Evolutionary conservation across 2,888 invertebrate species (phyloP).

Genomic region (Lasioglossum oenotherae): DNA sequence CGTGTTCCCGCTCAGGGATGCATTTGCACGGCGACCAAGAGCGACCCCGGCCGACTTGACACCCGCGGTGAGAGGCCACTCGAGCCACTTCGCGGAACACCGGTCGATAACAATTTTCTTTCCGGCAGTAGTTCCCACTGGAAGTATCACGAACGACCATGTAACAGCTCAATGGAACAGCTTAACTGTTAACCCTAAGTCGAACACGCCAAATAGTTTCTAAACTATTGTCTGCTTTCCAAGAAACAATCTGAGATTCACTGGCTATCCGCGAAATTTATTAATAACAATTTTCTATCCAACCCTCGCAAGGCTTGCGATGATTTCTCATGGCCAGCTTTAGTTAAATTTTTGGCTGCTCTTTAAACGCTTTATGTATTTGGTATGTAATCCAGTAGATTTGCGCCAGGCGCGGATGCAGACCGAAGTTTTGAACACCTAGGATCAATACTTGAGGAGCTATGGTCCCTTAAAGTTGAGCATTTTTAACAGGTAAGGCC

Average conservation of each 20-base stretch:
- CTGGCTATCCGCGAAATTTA: too few species aligned
- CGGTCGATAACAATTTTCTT: constrained; percentile 55
- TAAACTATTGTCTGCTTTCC: not conserved
- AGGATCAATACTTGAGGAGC: too few species aligned
- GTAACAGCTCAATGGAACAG: not conserved
- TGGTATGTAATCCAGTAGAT: too few species aligned
- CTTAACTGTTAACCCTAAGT: not conserved
- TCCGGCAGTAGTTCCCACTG: not conserved
- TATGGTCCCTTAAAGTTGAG: too few species aligned
- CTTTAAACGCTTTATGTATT: too few species aligned
- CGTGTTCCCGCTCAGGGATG: constrained; percentile 49
- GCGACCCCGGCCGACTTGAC: constrained; percentile 43
- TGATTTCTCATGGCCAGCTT: too few species aligned
- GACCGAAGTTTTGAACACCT: too few species aligned
- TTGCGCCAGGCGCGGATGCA: too few species aligned
- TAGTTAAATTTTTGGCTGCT: too few species aligned
- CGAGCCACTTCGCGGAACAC: constrained; percentile 20
- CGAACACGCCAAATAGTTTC: not conserved
- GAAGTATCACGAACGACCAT: not conserved
- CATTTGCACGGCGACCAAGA: constrained; percentile 47
- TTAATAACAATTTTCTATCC: too few species aligned
- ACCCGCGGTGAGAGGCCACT: constrained; percentile 36
- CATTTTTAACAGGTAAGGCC: too few species aligned
- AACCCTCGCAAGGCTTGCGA: too few species aligned
- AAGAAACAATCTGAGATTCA: not conserved